Conservation (phyloP, 2,797 vertebrate species). For the Knipowitschia caucasica region DNA sequence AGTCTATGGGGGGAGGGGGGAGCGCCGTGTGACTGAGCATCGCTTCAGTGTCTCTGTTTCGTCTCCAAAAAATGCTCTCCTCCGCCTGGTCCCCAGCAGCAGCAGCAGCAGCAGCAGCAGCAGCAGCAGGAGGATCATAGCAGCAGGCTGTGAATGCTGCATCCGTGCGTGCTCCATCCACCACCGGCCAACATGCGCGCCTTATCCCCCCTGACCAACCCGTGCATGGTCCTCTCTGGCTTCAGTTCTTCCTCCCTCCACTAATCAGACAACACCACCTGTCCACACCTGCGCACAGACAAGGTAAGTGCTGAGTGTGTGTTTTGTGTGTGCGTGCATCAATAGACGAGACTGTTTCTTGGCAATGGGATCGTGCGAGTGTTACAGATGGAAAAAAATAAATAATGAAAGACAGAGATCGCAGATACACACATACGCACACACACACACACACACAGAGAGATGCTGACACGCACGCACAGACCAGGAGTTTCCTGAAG, state of each 20-base stretch:
- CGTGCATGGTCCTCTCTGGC: conserved; percentile 45
- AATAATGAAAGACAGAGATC: neutral
- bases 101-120: neutral
- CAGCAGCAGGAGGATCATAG: neutral
- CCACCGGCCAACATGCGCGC: conserved; percentile 34
- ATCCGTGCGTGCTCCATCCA: neutral
- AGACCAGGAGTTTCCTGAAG: conserved; percentile 35
- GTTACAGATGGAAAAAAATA: neutral
- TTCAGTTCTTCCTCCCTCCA: conserved; percentile 34
- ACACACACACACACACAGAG: conserved; percentile 1
- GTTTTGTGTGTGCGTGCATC: neutral
- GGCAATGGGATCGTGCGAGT: neutral
- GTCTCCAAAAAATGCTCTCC: conserved; percentile 60
- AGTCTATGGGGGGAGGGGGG: conserved; percentile 32
- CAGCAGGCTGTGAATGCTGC: neutral
- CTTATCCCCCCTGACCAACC: conserved; percentile 38
- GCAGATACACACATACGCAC: neutral
- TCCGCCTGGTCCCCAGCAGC: conserved; percentile 57
- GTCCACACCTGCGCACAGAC: conserved; percentile 37
- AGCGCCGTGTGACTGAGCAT: conserved; percentile 49
- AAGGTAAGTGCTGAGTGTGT: conserved; percentile 6
- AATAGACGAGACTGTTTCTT: conserved; percentile 8
- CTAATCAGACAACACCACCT: conserved; percentile 28
- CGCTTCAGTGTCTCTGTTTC: conserved; percentile 57
- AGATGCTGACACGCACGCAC: neutral